Conservation (phyloP, 2,888 invertebrate genomes). For the Stramonita haemastoma region DNA sequence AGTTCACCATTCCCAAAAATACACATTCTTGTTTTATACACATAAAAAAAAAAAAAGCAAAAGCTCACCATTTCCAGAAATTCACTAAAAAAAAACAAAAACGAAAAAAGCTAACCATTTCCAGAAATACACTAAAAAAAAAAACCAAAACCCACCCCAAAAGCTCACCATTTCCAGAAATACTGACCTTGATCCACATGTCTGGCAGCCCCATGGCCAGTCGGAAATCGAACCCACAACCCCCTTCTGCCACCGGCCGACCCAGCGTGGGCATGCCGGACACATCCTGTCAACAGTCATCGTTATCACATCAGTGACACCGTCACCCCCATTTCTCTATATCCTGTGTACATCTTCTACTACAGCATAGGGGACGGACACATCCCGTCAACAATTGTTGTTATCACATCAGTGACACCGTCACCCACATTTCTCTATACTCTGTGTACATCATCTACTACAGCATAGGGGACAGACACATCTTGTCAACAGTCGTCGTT, state of each 20-base stretch:
- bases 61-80: too few relatives aligned
- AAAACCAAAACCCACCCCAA: too few relatives aligned
- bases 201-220: constrained; percentile 99
- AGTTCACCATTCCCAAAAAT: too few relatives aligned
- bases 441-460: not conserved
- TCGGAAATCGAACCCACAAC: constrained; percentile 96
- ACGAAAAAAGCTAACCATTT: too few relatives aligned
- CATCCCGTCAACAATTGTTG: not conserved
- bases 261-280: constrained; percentile 99
- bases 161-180: too few relatives aligned
- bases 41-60: too few relatives aligned
- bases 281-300: constrained; percentile 85
- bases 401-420: not conserved
- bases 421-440: not conserved
- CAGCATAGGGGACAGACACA: not conserved
- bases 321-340: not conserved
- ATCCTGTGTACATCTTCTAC: not conserved
- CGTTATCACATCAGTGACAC: not conserved
- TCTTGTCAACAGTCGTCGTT: not conserved
- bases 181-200: constrained; percentile 90
- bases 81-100: too few relatives aligned
- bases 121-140: too few relatives aligned
- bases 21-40: too few relatives aligned
- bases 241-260: constrained; percentile 94
- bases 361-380: not conserved